phyloP scores from a whole-genome alignment of 2,888 invertebrate genomes.

The Orchesellides sinensis region DNA sequence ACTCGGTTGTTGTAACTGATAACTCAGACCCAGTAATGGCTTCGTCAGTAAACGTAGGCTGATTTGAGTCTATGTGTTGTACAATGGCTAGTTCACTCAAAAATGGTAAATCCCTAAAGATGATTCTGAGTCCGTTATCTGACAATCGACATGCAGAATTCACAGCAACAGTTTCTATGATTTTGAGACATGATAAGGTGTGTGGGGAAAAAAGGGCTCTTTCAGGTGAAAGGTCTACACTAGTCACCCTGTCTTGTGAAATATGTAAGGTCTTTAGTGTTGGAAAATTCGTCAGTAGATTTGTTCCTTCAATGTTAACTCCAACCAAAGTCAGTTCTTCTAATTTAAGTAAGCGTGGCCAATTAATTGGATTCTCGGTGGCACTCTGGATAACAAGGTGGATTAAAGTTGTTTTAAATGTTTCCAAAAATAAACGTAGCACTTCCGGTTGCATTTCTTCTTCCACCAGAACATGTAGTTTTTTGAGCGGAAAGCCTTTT shows the following conservation, averaged over 20 bases:
- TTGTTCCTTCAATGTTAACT: constrained; percentile 48
- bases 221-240: constrained; percentile 37
- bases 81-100: constrained; percentile 37
- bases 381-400: constrained; percentile 51
- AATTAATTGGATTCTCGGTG: constrained; percentile 44
- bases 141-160: constrained; percentile 44
- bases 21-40: constrained; percentile 41
- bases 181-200: constrained; percentile 48
- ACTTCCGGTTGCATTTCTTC: constrained; percentile 41
- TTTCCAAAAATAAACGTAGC: constrained; percentile 54
- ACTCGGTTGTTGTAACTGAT: constrained; percentile 21
- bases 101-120: constrained; percentile 53
- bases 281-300: constrained; percentile 37
- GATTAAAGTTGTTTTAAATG: constrained; percentile 17
- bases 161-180: constrained; percentile 42
- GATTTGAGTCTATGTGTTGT: constrained; percentile 26
- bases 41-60: constrained; percentile 50
- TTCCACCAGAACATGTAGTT: constrained; percentile 47
- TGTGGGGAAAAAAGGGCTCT: constrained; percentile 32
- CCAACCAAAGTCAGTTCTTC: constrained; percentile 47
- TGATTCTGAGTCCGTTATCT: constrained; percentile 26
- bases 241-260: constrained; percentile 55
- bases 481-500: constrained; percentile 37
- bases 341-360: constrained; percentile 47
- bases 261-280: constrained; percentile 27